A percentile compares a stretch with the other conserved stretches of the same genome.
Conservation (phyloP, 2,888 invertebrate species). For the Sialis lutaria region DNA sequence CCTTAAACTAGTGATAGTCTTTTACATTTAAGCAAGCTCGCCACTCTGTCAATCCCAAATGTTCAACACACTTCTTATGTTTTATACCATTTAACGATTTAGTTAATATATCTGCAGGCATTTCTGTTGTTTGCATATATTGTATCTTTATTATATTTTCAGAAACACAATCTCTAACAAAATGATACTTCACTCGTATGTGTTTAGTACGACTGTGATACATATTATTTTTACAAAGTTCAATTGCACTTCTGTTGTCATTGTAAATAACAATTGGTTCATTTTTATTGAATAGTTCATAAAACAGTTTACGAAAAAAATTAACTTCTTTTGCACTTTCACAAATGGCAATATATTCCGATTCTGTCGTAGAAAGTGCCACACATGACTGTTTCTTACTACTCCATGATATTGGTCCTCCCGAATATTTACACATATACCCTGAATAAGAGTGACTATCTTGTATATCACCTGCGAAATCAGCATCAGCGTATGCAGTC, state of each 20-base stretch:
- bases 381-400: constrained; percentile 12
- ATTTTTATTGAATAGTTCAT: neutral
- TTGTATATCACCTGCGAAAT: constrained; percentile 8
- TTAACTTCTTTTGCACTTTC: constrained; percentile 11
- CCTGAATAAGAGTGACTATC: constrained; percentile 12
- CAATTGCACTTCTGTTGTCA: neutral
- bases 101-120: no score
- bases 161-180: neutral
- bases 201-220: neutral
- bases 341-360: constrained; percentile 11
- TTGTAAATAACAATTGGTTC: neutral
- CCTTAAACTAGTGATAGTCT: no score
- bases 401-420: constrained; percentile 10
- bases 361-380: constrained; percentile 11
- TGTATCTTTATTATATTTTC: no score
- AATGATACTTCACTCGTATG: neutral
- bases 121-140: no score
- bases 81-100: no score
- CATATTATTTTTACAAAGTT: neutral
- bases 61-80: no score
- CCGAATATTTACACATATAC: constrained; percentile 9
- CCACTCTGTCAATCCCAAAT: no score
- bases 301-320: constrained; percentile 2
- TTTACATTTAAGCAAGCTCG: no score
- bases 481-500: constrained; percentile 15